Percentiles rank a stretch among this genome's conserved stretches.
Evolutionary conservation across 2,888 invertebrate species (phyloP).

Genomic region (Melinaea marsaeus): DNA sequence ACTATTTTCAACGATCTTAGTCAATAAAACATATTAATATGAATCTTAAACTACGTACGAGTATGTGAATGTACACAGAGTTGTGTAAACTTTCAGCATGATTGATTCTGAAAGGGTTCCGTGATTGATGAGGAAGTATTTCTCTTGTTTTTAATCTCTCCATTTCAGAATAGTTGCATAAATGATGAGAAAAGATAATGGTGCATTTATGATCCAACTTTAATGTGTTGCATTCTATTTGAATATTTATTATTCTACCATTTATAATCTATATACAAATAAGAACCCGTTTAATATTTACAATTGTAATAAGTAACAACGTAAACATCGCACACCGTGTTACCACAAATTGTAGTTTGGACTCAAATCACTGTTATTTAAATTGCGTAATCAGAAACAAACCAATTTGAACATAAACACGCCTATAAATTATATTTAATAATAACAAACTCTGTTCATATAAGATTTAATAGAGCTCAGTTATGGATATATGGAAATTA

Average conservation of each 20-base stretch:
- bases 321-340: neutral
- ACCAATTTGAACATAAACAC: neutral
- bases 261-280: too few relatives aligned
- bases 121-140: slow-evolving; percentile 25
- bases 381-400: slow-evolving; percentile 4
- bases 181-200: neutral
- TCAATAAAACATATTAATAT: neutral
- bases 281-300: neutral
- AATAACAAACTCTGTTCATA: too few relatives aligned
- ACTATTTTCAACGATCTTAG: neutral
- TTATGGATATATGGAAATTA: too few relatives aligned
- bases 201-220: neutral
- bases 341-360: slow-evolving; percentile 4
- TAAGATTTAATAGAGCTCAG: too few relatives aligned
- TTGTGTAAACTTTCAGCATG: slow-evolving; percentile 25
- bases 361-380: slow-evolving; percentile 5
- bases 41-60: neutral
- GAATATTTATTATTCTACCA: neutral
- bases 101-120: slow-evolving; percentile 30
- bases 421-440: neutral
- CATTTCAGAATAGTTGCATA: slow-evolving; percentile 1
- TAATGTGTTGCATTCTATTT: neutral
- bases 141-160: slow-evolving; percentile 5
- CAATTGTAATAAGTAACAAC: neutral
- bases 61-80: neutral